Percentiles rank a stretch among this genome's conserved stretches.
Conservation (phyloP, 2,888 invertebrate species). For the Lepeophtheirus nordmannii region DNA sequence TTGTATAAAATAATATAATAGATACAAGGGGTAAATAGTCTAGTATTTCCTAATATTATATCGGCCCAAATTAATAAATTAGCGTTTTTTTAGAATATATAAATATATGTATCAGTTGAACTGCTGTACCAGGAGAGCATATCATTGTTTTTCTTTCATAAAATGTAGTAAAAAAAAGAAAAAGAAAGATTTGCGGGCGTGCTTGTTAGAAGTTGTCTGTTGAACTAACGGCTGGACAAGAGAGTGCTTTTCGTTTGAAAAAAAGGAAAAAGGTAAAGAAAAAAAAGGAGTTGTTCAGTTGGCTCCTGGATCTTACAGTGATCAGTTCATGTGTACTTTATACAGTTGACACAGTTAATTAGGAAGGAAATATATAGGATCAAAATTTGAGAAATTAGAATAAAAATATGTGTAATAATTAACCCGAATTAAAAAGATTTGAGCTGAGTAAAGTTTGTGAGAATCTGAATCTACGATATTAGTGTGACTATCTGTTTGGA, state of each 20-base stretch:
- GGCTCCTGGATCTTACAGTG: constrained; percentile 3
- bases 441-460: background rate
- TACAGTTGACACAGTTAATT: too few species aligned
- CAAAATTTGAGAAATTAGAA: background rate
- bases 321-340: background rate
- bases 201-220: background rate
- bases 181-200: background rate
- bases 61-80: too few species aligned
- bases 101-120: constrained; percentile 1
- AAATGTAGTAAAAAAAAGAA: background rate
- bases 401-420: background rate
- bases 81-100: too few species aligned
- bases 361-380: background rate
- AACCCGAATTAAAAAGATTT: background rate
- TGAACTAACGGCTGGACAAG: background rate
- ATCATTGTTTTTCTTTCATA: background rate
- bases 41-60: too few species aligned
- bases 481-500: background rate
- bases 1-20: too few species aligned
- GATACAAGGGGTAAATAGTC: too few species aligned
- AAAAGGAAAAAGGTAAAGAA: background rate
- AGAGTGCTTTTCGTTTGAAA: background rate
- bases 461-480: background rate
- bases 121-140: background rate
- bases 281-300: background rate